Base-by-base conservation (phyloP, 92 coral and sea anemone genomes). In the Phenganax stokvisi region DNA sequence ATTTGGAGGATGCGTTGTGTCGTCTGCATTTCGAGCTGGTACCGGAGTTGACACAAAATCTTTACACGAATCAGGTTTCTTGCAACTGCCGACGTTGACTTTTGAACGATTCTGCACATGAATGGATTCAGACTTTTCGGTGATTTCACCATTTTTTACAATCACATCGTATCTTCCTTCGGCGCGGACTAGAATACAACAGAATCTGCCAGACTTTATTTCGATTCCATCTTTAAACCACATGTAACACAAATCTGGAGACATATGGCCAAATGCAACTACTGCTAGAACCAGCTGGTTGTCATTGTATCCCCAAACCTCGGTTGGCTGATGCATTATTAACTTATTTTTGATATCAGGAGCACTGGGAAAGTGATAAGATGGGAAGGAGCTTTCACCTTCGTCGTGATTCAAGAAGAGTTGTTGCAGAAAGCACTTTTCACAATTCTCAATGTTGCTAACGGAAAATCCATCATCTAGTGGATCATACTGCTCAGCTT, bases 201-300 rank as follows among this genome's bases (percentile, higher is more conserved):
- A 81, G 61, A 54, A 31, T 6, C 65, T 54, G 25, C 84, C 84
- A 52, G 28, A 52, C n/a, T 70, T 81, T 20, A 69, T 70, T 69
- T 62, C 10, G 20, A 54, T 62, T 52, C 84, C 84, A 29, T 81
- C 78, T 54, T 69, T 67, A 60, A 51, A 54, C 70, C 84, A 70
- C 51, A 29, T 56, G 55, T 81, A 70, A 30, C 17, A 51, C 12
- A 69, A 13, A 52, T 69, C 66, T 54, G 31, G 68, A 2, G 65
- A 67, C 84, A 81, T 81, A 69, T 81, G 84, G 30, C 52, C n/a
- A 13, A 57, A 81, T 51, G 78, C n/a, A 20, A 81, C 77, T 17
- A 81, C 78, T 27, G 76, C 78, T 3, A 81, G 12, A 68, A 70
- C 44, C 2, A 70, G 68, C 57, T 70, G 84, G 3, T 69, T 69